phyloP scores from a whole-genome alignment of 2,113 vertebrate species.

The Atherinomorus stipes region DNA sequence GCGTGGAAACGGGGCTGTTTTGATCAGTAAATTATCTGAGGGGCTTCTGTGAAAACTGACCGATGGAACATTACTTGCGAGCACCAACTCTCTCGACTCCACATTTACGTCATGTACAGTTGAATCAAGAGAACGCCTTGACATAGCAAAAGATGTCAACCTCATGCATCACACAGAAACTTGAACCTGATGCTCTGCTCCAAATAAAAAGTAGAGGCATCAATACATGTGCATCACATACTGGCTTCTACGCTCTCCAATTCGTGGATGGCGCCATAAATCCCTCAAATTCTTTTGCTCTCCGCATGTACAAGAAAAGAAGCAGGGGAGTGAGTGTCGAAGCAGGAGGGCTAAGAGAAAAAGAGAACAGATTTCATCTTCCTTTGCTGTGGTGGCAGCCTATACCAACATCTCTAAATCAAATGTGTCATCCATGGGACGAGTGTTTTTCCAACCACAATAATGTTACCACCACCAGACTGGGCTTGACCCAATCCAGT shows the following conservation, averaged over 20 bases:
- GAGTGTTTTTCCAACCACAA: conserved; percentile 70
- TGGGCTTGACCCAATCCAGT: conserved; percentile 69
- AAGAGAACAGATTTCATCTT: conserved; percentile 62
- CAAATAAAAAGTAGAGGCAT: conserved; percentile 29
- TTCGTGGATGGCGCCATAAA: conserved; percentile 44
- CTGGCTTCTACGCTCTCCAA: conserved; percentile 40
- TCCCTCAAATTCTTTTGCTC: conserved; percentile 39
- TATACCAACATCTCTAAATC: conserved; percentile 65
- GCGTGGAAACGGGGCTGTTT: conserved; percentile 7
- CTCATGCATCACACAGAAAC: conserved; percentile 21
- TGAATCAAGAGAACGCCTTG: conserved; percentile 12
- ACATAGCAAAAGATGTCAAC: conserved; percentile 30
- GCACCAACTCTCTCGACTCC: conserved; percentile 26
- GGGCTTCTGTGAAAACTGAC: conserved; percentile 23
- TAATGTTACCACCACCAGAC: conserved; percentile 64
- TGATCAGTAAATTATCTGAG: conserved; percentile 32
- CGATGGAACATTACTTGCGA: conserved; percentile 41
- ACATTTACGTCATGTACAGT: conserved; percentile 43
- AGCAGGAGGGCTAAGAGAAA: conserved; percentile 25
- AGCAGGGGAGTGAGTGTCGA: conserved; percentile 29
- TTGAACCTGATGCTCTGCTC: not conserved
- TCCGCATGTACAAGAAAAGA: conserved; percentile 51
- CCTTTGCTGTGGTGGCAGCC: conserved; percentile 53
- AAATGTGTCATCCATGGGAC: conserved; percentile 65
- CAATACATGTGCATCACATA: conserved; percentile 42